Conservation (phyloP, 2,888 invertebrate species). For the Drosophila tanythrix region DNA sequence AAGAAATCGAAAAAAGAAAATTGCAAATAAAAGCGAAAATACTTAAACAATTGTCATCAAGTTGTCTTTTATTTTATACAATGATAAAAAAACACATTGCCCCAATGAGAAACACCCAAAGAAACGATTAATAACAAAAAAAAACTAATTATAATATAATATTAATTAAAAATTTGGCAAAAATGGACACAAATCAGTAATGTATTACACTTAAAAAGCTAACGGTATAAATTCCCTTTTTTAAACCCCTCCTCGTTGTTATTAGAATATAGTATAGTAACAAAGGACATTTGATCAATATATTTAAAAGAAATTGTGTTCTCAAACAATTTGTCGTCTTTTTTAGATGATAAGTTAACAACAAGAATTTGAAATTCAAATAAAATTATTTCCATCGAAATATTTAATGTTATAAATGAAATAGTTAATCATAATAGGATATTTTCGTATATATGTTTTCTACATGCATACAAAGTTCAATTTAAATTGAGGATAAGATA, state of each 20-base stretch:
- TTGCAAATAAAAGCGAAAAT: constrained; percentile 76
- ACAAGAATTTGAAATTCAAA: background rate
- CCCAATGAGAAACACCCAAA: constrained; percentile 12
- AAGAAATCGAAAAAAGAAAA: constrained; percentile 60
- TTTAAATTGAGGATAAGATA: background rate
- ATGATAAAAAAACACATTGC: constrained; percentile 42
- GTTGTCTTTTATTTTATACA: constrained; percentile 81
- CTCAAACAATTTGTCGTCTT: background rate
- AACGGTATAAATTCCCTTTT: constrained; percentile 5
- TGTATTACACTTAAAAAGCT: constrained; percentile 25
- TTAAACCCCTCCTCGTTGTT: constrained; percentile 6
- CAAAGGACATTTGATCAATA: background rate
- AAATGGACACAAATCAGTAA: constrained; percentile 37
- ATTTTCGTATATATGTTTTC: constrained; percentile 11
- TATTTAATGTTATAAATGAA: background rate
- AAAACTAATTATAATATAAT: constrained; percentile 6
- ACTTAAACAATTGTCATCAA: constrained; percentile 78
- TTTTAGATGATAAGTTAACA: background rate
- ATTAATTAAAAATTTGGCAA: constrained; percentile 28
- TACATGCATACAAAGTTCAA: constrained; percentile 2
- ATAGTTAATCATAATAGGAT: background rate
- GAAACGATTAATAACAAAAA: constrained; percentile 30
- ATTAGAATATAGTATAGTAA: background rate
- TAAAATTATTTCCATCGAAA: background rate
- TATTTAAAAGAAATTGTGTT: background rate